A percentile compares a stretch with the other conserved stretches of the same genome.
These are phyloP conservation scores for Brienomyrus longianalis DNA, from an alignment of 2,113 vertebrate species.

Conservation along the genomic window DNA sequence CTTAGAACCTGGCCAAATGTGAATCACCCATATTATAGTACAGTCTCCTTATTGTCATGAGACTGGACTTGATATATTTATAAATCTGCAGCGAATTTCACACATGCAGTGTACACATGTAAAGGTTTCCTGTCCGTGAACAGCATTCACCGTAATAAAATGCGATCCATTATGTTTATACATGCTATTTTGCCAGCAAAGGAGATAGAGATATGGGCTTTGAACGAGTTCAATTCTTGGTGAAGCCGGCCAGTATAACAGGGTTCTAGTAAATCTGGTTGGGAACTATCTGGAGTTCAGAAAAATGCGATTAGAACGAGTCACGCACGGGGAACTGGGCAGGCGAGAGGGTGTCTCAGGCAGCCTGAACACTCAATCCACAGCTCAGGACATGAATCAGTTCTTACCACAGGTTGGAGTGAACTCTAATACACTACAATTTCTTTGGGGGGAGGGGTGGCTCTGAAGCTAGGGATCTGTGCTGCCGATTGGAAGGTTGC, in stretches of 20 bases:
- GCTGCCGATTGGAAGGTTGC: too few relatives aligned
- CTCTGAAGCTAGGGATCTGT: too few relatives aligned
- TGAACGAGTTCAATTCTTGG: background rate
- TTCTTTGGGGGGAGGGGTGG: too few relatives aligned
- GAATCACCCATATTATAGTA: background rate
- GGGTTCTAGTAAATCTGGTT: background rate
- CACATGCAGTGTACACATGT: background rate
- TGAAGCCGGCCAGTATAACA: background rate
- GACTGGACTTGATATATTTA: background rate
- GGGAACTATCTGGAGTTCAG: background rate
- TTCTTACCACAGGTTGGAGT: background rate
- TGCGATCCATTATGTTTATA: background rate
- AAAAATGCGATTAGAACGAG: background rate
- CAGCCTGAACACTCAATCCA: background rate
- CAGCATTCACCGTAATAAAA: background rate
- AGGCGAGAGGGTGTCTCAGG: background rate
- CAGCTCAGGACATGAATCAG: background rate
- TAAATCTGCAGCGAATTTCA: background rate
- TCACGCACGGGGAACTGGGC: background rate
- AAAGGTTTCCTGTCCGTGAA: background rate
- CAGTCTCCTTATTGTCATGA: background rate
- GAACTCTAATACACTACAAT: background rate
- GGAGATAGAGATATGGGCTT: background rate
- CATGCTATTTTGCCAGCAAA: background rate
- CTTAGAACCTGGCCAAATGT: background rate